Conservation (phyloP, 2,888 invertebrate species). For the Leptinotarsa juncta region DNA sequence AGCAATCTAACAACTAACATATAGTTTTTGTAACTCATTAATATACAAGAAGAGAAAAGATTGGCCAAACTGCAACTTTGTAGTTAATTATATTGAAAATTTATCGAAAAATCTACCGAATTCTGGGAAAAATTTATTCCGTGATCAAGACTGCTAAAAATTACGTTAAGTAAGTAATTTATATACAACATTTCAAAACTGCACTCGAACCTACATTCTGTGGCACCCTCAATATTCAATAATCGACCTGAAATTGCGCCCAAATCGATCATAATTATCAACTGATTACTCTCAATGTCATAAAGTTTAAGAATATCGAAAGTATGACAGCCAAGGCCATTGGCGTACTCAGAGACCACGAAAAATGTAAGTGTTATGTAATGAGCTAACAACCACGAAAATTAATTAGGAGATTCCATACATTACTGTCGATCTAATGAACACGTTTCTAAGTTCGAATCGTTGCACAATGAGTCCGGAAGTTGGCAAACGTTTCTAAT, state of each 20-base stretch:
- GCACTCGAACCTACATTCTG: neutral
- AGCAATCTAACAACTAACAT: no score
- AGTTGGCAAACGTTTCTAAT: neutral
- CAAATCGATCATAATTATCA: neutral
- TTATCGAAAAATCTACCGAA: no score
- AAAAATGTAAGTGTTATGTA: neutral
- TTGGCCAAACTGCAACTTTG: no score
- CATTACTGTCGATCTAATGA: neutral
- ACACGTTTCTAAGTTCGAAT: neutral
- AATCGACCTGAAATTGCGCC: neutral
- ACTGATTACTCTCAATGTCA: neutral
- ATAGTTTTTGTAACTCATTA: no score
- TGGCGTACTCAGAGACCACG: neutral
- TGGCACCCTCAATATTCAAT: neutral
- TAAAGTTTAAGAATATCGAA: neutral
- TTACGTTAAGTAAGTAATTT: no score
- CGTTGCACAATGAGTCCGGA: conserved; percentile 9
- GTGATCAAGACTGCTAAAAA: no score
- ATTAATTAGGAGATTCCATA: conserved; percentile 8
- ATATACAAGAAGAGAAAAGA: no score
- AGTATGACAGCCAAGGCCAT: conserved; percentile 5
- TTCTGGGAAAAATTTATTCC: no score
- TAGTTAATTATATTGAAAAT: no score
- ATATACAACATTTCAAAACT: no score
- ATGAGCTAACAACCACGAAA: neutral